Percentiles rank a stretch among this genome's conserved stretches.
Evolutionary conservation across 2,113 vertebrate species (phyloP).

Genomic region (Laticauda colubrina): DNA sequence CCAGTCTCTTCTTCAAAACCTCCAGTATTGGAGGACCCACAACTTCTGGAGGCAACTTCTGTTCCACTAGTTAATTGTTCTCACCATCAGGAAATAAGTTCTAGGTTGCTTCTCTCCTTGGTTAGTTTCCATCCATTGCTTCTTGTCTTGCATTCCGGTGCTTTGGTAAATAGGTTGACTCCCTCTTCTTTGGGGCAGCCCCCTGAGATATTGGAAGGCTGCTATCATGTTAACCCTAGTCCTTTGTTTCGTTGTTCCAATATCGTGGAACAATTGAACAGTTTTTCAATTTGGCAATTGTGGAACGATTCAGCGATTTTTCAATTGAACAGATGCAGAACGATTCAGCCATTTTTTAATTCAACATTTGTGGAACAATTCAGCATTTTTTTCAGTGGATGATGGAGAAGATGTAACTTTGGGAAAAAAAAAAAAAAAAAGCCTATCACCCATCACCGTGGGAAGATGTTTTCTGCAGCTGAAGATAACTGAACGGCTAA

Average conservation of each 20-base stretch:
- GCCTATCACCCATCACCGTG: neutral
- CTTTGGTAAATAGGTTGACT: neutral
- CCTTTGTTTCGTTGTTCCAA: neutral
- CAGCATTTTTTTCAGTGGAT: neutral
- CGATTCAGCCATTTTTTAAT: neutral
- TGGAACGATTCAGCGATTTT: neutral
- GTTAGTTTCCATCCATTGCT: no score
- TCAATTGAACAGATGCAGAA: neutral
- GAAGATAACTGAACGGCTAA: neutral
- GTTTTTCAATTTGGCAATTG: neutral
- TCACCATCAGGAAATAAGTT: no score
- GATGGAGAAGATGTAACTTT: neutral
- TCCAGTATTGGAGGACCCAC: no score
- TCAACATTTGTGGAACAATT: neutral
- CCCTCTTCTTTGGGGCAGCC: neutral
- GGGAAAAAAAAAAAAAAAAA: neutral
- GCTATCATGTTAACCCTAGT: no score
- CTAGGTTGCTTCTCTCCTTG: no score
- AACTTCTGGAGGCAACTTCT: no score
- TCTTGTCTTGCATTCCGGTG: neutral
- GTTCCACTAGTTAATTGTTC: no score
- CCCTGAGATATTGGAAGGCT: neutral
- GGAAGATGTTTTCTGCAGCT: neutral
- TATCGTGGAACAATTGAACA: neutral
- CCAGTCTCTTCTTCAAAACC: no score